Evolutionary conservation across 2,113 vertebrate species (phyloP), one percentile per base, ranked within the genome.

Genomic region (Sebastes fasciatus): DNA sequence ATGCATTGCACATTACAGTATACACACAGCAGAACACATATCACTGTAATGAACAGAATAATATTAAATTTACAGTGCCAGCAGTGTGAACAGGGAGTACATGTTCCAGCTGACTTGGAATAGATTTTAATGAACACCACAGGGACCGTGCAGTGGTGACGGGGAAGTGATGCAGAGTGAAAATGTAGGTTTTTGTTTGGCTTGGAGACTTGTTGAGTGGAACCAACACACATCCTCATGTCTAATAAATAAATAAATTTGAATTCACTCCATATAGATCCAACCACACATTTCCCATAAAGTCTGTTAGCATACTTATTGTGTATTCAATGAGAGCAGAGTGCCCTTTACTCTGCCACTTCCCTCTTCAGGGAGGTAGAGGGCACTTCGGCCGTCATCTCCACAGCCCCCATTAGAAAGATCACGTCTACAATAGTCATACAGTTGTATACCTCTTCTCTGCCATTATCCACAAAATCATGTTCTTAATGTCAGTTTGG

Each of bases 41-140:
- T 67, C 19, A 77, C 40, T 49, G 4, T 21, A 43, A 83, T n/a
- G 11, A 74, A 16, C n/a, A 51, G 21, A 57, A 73, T 81, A 16
- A 61, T 58, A 60, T n/a, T 11, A 64, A 0, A 69, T 67, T 74
- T 65, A 3, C 8, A 40, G 71, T 78, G 65, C 61, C 58, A 64
- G 67, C 63, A 17, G 42, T 49, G 57, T 77, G 72, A 82, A 66
- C 71, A 83, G 9, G 54, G 65, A 90, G 67, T 62, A 86, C 76
- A 85, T 75, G 89, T 90, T 91, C 74, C 77, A 80, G 69, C 84
- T 91, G 82, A 90, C 58, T 90, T 88, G 71, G 46, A 91, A 85
- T 48, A 57, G 4, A 80, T 70, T 89, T 92, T 94, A 94, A 95
- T 95, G 87, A 94, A 84, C 62, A 76, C 94, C 90, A 43, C 60